These are phyloP conservation scores for Meiosimyza platycephala DNA, from an alignment of 2,888 invertebrate genomes.

Conservation along the genomic window DNA sequence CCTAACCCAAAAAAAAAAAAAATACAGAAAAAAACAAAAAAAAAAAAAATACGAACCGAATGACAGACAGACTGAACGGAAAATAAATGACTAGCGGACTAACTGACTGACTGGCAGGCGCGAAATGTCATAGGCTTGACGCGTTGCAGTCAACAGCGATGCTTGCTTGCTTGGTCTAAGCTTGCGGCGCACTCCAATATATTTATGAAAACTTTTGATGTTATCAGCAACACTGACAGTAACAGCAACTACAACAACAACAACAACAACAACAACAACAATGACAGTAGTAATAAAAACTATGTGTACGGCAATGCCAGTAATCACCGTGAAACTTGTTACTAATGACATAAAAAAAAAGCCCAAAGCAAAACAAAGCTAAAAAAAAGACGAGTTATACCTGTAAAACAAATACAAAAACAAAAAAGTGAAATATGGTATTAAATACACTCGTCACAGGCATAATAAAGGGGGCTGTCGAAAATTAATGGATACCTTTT, in stretches of 20 bases:
- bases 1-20: not conserved
- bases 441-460: too few species aligned
- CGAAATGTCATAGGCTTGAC: too few species aligned
- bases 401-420: too few species aligned
- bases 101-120: too few species aligned
- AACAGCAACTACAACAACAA: not conserved
- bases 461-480: too few species aligned
- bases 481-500: too few species aligned
- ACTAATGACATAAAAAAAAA: slow-evolving; percentile 35
- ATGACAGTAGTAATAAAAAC: not conserved
- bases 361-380: not conserved
- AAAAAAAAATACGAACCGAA: not conserved
- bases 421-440: too few species aligned
- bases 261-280: not conserved
- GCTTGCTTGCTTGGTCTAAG: too few species aligned
- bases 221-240: not conserved
- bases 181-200: not conserved
- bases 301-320: slow-evolving; percentile 11
- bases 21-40: not conserved
- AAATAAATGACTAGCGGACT: too few species aligned
- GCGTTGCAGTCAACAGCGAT: too few species aligned
- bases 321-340: slow-evolving; percentile 33
- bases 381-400: too few species aligned
- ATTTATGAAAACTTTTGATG: slow-evolving; percentile 6
- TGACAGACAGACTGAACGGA: too few species aligned